Base-by-base conservation (phyloP, 2,888 invertebrate species). In the Xanthorhoe spadicearia region DNA sequence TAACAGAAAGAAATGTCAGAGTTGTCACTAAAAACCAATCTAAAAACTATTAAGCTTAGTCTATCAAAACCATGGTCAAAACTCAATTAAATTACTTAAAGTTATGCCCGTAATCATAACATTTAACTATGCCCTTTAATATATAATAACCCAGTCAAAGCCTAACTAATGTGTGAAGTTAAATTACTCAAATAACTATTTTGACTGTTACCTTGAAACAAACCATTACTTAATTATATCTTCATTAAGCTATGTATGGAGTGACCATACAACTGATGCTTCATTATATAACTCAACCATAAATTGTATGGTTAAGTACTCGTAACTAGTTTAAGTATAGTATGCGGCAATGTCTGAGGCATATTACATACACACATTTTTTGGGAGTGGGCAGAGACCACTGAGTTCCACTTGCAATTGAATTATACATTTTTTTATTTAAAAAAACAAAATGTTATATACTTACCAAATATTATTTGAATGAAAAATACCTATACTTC, bases 241-340 rank as follows among this genome's bases (percentile, higher is more conserved):
- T 63, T 63, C 63, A 67, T 69, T 64, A 71, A 60, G 56, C 23
- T 56, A 18, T 61, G 64, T 58, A 69, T 61, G 62, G 62, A 63
- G 51, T 60, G 68, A 63, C 62, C 58, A 64, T 67, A 65, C 62
- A 63, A 69, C 62, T 69, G 62, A 67, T 67, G 64, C 61, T 54
- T 58, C 64, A 71, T 71, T 68, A 71, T 65, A 69, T 71, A 71
- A 69, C 35, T 38, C 23, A 10, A 49, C 53, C 23, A 59, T 64
- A 15, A 64, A 64, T 64, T 53, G 58, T 49, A 17, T 58, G 13
- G 55, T 60, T 60, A 64, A 60, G 55, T 64, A 64, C 23, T 15
- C n/a, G n/a, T 48, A 46, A 15, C 15, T n/a, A 23, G 23, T 23
- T 23, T 23, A 3, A 23, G 15, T 53, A 48, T n/a, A 63, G 53